These are phyloP conservation scores for Epirrhoe tristata DNA, from an alignment of 2,888 invertebrate genomes.

Conservation along the genomic window DNA sequence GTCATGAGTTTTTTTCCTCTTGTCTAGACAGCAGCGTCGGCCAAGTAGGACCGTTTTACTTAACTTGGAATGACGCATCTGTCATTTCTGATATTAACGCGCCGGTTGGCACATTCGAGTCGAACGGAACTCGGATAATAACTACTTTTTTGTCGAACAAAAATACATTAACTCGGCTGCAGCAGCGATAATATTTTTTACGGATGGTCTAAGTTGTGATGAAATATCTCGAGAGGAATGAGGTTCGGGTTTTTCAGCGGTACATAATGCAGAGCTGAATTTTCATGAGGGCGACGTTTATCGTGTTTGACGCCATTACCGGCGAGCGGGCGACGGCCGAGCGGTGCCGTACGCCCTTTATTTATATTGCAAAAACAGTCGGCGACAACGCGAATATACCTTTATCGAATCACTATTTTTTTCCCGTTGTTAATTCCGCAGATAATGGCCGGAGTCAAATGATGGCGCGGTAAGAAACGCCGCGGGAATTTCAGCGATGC, in stretches of 20 bases:
- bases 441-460: constrained; percentile 84
- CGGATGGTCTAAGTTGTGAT: constrained; percentile 60
- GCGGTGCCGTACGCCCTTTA: constrained; percentile 65
- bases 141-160: constrained; percentile 61
- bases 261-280: constrained; percentile 72
- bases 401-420: constrained; percentile 79
- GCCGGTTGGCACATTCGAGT: constrained; percentile 65
- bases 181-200: constrained; percentile 60
- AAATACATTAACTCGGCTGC: constrained; percentile 59
- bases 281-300: constrained; percentile 81
- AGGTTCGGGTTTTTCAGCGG: constrained; percentile 64
- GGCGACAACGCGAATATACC: constrained; percentile 73
- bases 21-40: constrained; percentile 51
- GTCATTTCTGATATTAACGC: constrained; percentile 81
- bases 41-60: constrained; percentile 54
- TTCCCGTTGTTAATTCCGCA: constrained; percentile 80
- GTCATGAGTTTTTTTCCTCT: constrained; percentile 63
- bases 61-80: constrained; percentile 75
- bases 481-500: constrained; percentile 82
- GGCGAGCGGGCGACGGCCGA: constrained; percentile 55
- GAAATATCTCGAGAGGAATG: constrained; percentile 67
- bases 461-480: constrained; percentile 78
- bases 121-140: constrained; percentile 66
- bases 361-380: constrained; percentile 74
- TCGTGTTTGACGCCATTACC: constrained; percentile 72